Conservation (phyloP, 2,888 invertebrate species). For the Caenorhabditis panamensis region DNA sequence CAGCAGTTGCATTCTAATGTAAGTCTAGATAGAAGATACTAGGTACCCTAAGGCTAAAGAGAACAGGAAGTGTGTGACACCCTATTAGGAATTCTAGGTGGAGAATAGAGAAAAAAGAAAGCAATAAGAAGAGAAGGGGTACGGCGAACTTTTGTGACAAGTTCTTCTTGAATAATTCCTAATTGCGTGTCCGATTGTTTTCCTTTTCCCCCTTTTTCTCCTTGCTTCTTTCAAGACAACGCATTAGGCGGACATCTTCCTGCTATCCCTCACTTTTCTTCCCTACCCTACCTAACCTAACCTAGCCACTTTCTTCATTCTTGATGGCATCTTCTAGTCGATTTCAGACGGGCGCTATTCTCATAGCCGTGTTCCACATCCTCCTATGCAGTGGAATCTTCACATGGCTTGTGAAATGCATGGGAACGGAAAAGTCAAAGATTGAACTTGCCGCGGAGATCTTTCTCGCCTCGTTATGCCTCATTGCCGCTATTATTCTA, state of each 20-base stretch:
- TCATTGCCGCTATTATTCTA: slow-evolving; percentile 63
- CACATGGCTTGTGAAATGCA: slow-evolving; percentile 58
- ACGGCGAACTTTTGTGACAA: slow-evolving; percentile 34
- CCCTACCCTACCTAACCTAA: background rate
- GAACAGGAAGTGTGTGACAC: slow-evolving; percentile 41
- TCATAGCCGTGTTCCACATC: slow-evolving; percentile 68
- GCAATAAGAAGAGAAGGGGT: slow-evolving; percentile 1
- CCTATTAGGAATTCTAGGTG: slow-evolving; percentile 3
- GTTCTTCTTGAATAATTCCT: slow-evolving; percentile 54
- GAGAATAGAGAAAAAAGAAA: slow-evolving; percentile 8
- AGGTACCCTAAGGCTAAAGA: too few species aligned
- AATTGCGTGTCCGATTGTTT: slow-evolving; percentile 51
- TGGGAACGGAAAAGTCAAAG: slow-evolving; percentile 59
- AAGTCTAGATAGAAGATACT: too few species aligned
- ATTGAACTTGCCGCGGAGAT: slow-evolving; percentile 61
- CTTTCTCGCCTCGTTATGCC: slow-evolving; percentile 59
- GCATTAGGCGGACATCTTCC: slow-evolving; percentile 10
- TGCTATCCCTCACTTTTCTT: background rate
- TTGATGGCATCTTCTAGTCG: slow-evolving; percentile 18
- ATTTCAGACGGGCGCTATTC: slow-evolving; percentile 69
- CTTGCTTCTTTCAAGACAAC: background rate
- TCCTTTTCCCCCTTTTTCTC: too few species aligned
- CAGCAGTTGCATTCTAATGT: slow-evolving; percentile 71
- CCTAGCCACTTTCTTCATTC: background rate
- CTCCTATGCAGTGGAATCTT: slow-evolving; percentile 58